Percentiles rank a stretch among this genome's conserved stretches.
These are phyloP conservation scores for Heterodera schachtii DNA, from an alignment of 1,140 invertebrate genomes.

Conservation along the genomic window DNA sequence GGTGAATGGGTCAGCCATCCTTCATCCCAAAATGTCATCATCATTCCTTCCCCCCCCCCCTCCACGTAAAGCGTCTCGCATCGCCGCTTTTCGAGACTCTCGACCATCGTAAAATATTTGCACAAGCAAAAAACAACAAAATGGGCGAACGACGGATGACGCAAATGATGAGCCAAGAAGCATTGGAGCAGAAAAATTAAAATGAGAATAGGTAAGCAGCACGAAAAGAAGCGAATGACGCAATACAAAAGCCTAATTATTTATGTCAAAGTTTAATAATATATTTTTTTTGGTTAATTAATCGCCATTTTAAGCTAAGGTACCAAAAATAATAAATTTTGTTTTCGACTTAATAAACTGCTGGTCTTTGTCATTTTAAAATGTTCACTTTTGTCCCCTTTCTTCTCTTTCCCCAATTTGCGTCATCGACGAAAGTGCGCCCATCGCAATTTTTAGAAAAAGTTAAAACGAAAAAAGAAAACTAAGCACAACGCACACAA, in stretches of 20 bases:
- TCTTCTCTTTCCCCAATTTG: not conserved
- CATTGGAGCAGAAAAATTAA: not conserved
- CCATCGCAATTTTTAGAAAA: not conserved
- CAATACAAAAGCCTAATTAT: too few relatives aligned
- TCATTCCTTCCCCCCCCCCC: too few relatives aligned
- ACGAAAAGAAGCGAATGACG: too few relatives aligned
- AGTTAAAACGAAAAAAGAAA: not conserved
- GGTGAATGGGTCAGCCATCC: not conserved
- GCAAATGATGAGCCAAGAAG: not conserved
- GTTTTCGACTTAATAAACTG: too few relatives aligned
- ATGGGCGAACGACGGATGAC: not conserved
- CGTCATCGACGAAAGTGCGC: not conserved
- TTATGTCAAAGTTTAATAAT: too few relatives aligned
- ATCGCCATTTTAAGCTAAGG: too few relatives aligned
- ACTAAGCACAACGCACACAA: not conserved
- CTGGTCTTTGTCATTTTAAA: too few relatives aligned
- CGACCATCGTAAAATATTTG: not conserved
- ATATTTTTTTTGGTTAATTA: too few relatives aligned
- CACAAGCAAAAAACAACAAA: not conserved
- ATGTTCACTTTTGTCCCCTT: too few relatives aligned
- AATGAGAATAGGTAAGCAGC: not conserved
- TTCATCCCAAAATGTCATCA: not conserved
- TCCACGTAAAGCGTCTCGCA: too few relatives aligned
- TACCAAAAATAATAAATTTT: too few relatives aligned
- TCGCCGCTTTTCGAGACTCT: not conserved